Evolutionary conservation across 2,888 invertebrate genomes (phyloP), one percentile per base, ranked within the genome.

Genomic region (Tortricodes alternella): DNA sequence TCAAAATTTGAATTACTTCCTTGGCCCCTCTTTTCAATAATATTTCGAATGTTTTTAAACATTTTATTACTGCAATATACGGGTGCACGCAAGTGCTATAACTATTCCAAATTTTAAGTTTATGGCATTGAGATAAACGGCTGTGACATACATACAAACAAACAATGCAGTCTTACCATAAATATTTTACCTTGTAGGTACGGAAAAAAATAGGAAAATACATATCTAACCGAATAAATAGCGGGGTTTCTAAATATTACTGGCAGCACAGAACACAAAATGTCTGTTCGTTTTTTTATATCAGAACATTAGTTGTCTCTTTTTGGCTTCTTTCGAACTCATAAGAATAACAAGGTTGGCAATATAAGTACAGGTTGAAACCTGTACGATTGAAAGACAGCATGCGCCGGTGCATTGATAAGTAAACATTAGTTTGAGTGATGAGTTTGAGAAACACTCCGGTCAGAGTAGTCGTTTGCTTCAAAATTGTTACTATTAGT

Each of bases 321-420:
- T 9, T 50, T 43, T 38, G 3, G 13, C 44, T 2, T 7, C 23
- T 2, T 1, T 11, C 9, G 18, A 50, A 11, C 4, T 16, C 1
- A 0, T 38, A 50, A 8, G 56, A 43, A 44, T 7, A 50, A 56
- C 49, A 43, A 56, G 29, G 56, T 50, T 15, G n/a, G 44, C 11
- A n/a, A 43, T 43, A 50, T 43, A 6, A 27, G 16, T 11, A 44
- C 56, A 56, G 37, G 56, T 56, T 44, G 38, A 50, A 37, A 56
- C 56, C 23, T 56, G 56, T 56, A 43, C 18, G 37, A 38, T 32
- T 37, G 16, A 16, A 4, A 16, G 35, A 11, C 16, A 24, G 46
- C 46, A 38, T 48, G 48, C 48, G 48, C 48, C 41, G 41, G 55
- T 48, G 48, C 55, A 43, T 4, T 19, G 34, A 34, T 15, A 15